These are phyloP conservation scores for Epizoanthus illoricatus DNA, from an alignment of 92 coral and sea anemone genomes.

Conservation along the genomic window DNA sequence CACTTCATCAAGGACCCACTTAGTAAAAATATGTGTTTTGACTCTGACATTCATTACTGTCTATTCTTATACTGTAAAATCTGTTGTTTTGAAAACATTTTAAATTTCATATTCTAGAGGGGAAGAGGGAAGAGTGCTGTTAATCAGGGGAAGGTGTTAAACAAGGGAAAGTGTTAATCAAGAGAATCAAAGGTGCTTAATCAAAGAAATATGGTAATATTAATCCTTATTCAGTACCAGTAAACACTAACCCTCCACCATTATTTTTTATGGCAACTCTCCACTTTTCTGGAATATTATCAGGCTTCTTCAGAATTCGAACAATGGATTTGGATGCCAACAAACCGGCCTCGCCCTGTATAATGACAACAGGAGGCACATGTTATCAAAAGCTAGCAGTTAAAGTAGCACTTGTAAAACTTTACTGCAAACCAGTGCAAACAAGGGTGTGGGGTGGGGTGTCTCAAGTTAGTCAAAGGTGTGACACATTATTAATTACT, in stretches of 20 bases:
- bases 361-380: not conserved
- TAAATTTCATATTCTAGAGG: no score
- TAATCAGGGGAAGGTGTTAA: no score
- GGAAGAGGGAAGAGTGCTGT: no score
- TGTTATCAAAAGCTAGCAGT: not conserved
- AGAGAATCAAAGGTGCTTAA: no score
- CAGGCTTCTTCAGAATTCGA: constrained; percentile 63
- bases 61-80: no score
- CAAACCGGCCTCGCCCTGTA: constrained; percentile 63
- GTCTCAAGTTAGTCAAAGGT: not conserved
- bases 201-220: not conserved
- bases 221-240: not conserved
- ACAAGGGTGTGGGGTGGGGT: not conserved
- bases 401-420: not conserved
- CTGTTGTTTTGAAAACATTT: no score
- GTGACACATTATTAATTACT: not conserved
- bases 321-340: constrained; percentile 79
- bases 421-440: not conserved
- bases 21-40: no score
- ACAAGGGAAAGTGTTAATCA: no score
- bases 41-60: no score
- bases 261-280: constrained; percentile 62
- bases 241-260: constrained; percentile 89
- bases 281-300: constrained; percentile 76
- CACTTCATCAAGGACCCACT: no score